Evolutionary conservation across 2,888 invertebrate genomes (phyloP).

Genomic region (Agrochola lychnidis): DNA sequence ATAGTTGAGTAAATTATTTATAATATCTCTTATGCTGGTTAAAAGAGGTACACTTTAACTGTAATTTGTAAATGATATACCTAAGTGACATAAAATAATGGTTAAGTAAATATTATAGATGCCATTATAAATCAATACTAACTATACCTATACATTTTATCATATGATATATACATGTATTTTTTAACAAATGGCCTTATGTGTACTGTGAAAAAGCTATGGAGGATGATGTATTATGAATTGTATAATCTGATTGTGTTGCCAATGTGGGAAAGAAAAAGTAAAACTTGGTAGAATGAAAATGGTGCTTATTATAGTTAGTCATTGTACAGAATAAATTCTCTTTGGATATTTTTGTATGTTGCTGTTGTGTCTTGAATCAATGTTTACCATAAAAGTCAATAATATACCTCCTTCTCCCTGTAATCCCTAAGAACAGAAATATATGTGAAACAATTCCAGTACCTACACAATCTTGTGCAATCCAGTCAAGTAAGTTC

Average conservation of each 20-base stretch:
- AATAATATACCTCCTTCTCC: slow-evolving; percentile 61
- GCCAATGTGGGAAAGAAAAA: slow-evolving; percentile 75
- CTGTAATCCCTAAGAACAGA: slow-evolving; percentile 44
- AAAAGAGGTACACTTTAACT: slow-evolving; percentile 87
- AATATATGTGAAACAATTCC: slow-evolving; percentile 34
- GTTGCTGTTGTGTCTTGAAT: slow-evolving; percentile 76
- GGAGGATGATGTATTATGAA: slow-evolving; percentile 66
- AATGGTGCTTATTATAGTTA: slow-evolving; percentile 90
- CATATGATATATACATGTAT: slow-evolving; percentile 62
- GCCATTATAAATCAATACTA: slow-evolving; percentile 63
- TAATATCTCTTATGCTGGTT: slow-evolving; percentile 85
- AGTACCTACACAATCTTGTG: slow-evolving; percentile 67
- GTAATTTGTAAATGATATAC: slow-evolving; percentile 84
- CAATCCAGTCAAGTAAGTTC: slow-evolving; percentile 72
- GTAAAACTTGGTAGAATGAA: slow-evolving; percentile 81
- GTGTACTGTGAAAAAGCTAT: slow-evolving; percentile 74
- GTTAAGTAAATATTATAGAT: slow-evolving; percentile 61
- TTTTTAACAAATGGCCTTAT: slow-evolving; percentile 77
- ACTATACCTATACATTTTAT: slow-evolving; percentile 56
- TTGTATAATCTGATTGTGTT: slow-evolving; percentile 71
- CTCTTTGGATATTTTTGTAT: slow-evolving; percentile 86
- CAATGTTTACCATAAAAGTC: slow-evolving; percentile 63
- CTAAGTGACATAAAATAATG: slow-evolving; percentile 52
- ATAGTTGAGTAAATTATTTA: slow-evolving; percentile 72
- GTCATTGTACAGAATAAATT: slow-evolving; percentile 90